phyloP scores from a whole-genome alignment of 2,888 invertebrate species.

The Polylopha cassiicola region DNA sequence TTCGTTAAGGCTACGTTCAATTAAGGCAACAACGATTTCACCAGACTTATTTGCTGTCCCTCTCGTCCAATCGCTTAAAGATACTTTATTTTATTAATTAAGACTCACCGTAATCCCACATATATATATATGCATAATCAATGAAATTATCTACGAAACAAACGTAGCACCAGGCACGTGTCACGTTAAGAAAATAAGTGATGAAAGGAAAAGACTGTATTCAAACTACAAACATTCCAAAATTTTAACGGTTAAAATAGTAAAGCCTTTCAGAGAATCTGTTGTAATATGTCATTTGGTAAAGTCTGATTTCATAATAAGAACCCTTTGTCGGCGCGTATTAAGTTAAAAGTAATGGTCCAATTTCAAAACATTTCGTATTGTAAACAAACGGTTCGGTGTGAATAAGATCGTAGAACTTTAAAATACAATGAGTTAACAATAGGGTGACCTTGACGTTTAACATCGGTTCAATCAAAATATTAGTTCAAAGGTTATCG shows the following conservation, averaged over 20 bases:
- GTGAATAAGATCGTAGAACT: constrained; percentile 42
- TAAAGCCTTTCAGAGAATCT: too few relatives aligned
- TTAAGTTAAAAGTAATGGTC: constrained; percentile 31
- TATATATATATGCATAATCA: too few relatives aligned
- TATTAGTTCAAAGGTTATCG: constrained; percentile 67
- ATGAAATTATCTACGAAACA: too few relatives aligned
- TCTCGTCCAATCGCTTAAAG: too few relatives aligned
- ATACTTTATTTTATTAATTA: too few relatives aligned
- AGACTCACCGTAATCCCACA: too few relatives aligned
- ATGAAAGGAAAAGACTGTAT: too few relatives aligned
- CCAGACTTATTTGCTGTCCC: too few relatives aligned
- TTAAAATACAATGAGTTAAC: constrained; percentile 47
- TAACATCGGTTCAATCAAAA: constrained; percentile 62
- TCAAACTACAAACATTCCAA: too few relatives aligned
- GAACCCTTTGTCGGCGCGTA: constrained; percentile 5
- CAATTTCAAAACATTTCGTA: constrained; percentile 45
- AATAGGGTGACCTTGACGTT: constrained; percentile 58
- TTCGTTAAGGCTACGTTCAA: constrained; percentile 7
- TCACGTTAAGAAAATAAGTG: too few relatives aligned
- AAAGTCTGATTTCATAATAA: not conserved
- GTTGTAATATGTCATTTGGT: constrained; percentile 1
- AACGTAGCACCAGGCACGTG: too few relatives aligned
- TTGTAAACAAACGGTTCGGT: constrained; percentile 47
- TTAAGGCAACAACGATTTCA: constrained; percentile 3
- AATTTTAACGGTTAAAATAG: too few relatives aligned